Evolutionary conservation across 2,888 invertebrate species (phyloP).

Genomic region (Nomada ruficornis): DNA sequence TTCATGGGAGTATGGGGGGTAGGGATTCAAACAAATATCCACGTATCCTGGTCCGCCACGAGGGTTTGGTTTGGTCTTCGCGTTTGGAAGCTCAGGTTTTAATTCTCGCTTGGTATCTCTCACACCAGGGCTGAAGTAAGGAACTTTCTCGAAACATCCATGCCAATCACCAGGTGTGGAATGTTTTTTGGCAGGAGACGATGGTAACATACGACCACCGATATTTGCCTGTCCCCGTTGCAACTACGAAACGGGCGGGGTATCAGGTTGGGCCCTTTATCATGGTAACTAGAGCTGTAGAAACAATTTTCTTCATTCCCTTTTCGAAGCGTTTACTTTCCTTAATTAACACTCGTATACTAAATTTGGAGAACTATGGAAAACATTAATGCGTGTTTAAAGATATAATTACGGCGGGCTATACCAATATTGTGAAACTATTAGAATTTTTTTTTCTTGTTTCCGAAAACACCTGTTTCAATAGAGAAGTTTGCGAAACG

Average conservation of each 20-base stretch:
- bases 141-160: conserved; percentile 84
- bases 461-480: too few species aligned
- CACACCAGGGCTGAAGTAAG: conserved; percentile 75
- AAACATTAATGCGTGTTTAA: background rate
- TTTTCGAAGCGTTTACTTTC: background rate
- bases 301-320: background rate
- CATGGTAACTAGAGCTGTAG: conserved; percentile 15
- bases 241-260: conserved; percentile 37
- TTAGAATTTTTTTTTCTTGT: too few species aligned
- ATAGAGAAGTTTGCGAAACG: too few species aligned
- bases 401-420: too few species aligned
- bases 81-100: conserved; percentile 67
- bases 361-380: background rate
- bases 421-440: too few species aligned
- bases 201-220: conserved; percentile 57
- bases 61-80: conserved; percentile 76
- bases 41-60: conserved; percentile 85
- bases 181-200: conserved; percentile 83
- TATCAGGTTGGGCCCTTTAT: conserved; percentile 30
- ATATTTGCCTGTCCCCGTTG: conserved; percentile 41
- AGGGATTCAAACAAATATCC: conserved; percentile 85
- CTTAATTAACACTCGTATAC: background rate
- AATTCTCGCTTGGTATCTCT: conserved; percentile 25
- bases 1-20: conserved; percentile 72
- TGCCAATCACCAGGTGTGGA: conserved; percentile 86